A percentile compares a stretch with the other conserved stretches of the same genome.
Evolutionary conservation across 1,140 invertebrate genomes (phyloP).

Genomic region (Andricus grossulariae): DNA sequence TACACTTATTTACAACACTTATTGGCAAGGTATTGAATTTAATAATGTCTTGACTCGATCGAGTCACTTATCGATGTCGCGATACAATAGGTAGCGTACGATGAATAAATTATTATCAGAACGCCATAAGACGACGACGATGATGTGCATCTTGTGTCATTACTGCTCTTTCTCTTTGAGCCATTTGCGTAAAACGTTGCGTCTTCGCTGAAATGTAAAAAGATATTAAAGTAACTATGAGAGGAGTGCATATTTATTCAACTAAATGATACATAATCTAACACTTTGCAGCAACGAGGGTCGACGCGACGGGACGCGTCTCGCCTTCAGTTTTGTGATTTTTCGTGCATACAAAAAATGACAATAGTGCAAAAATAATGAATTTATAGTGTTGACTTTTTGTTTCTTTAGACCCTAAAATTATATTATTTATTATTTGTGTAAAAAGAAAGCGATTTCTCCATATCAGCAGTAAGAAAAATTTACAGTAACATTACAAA

Average conservation of each 20-base stretch:
- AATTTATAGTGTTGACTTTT: too few species aligned
- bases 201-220: constrained; percentile 66
- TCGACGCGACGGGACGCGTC: too few species aligned
- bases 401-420: too few species aligned
- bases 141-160: constrained; percentile 46
- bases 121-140: constrained; percentile 20
- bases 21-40: constrained; percentile 66
- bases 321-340: too few species aligned
- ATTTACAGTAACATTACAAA: too few species aligned
- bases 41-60: constrained; percentile 47
- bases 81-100: constrained; percentile 22
- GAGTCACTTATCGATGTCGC: constrained; percentile 19
- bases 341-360: too few species aligned
- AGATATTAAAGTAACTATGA: neutral
- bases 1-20: constrained; percentile 77
- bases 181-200: constrained; percentile 68
- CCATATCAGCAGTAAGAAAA: too few species aligned
- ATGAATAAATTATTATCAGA: constrained; percentile 32
- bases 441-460: too few species aligned
- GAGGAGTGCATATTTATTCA: too few species aligned
- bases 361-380: too few species aligned
- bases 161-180: constrained; percentile 57
- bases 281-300: too few species aligned
- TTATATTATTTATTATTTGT: too few species aligned
- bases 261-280: neutral